Base-by-base conservation (phyloP, 2,113 vertebrate species). In the Xerus inauris region DNA sequence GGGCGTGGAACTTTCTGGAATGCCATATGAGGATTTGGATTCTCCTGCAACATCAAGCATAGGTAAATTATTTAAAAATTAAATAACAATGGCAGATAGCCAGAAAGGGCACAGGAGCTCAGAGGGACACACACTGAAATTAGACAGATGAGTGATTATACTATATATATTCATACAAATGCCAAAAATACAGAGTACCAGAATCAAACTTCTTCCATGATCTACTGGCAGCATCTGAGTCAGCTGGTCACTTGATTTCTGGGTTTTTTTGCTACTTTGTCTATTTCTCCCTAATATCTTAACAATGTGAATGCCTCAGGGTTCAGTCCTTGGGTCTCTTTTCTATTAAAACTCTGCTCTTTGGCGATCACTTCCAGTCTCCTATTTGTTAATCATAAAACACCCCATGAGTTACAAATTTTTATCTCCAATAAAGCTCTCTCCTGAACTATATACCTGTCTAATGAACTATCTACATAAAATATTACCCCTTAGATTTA, bases 1-100 rank as follows among this genome's bases (percentile, higher is more conserved):
- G 99, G 99, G 54, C 99, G 99, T 2, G 99, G 99, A 96, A 99
- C 99, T 98, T 99, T 99, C 98, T 99, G 99, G 98, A 99, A 99
- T 13, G 99, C 99, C 98, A 99, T 99, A 98, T 99, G 99, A 77
- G 99, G 99, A 95, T 99, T 99, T 91, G 99, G 99, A 91, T 99
- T 99, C 97, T 99, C 99, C 99, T 99, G 96, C 3, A 97, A 85
- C 8, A 94, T 80, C 14, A 95, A 76, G 32, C 22, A 45, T 11
- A 96, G 10, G 38, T 64, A 87, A 0, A 91, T 73, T 38, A 42
- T 6, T 40, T 19, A 84, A 40, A 75, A 94, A 42, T 89, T 94
- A 80, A 81, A 76, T 77, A 90, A 87, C 30, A 90, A 89, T 49
- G 11, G 71, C 59, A 87, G 45, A 91, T 9, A 80, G 19, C 14